Evolutionary conservation across 2,888 invertebrate genomes (phyloP).

Genomic region (Meliscaeva auricollis): DNA sequence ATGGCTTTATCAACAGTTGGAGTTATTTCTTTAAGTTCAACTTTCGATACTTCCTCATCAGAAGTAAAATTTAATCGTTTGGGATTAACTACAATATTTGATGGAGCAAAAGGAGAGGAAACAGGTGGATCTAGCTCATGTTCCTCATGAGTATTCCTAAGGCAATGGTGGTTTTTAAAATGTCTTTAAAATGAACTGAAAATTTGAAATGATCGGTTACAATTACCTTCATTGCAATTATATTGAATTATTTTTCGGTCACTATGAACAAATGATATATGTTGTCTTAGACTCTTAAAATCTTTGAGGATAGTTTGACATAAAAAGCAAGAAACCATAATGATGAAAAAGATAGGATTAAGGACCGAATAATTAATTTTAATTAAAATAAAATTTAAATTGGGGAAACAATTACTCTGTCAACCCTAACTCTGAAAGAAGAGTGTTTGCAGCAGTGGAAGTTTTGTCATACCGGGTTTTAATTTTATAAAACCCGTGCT

Average conservation of each 20-base stretch:
- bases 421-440: background rate
- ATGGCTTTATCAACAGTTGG: background rate
- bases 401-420: background rate
- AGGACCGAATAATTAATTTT: no score
- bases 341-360: background rate
- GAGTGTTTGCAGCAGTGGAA: background rate
- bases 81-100: background rate
- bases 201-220: slow-evolving; percentile 15
- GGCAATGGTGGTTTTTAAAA: slow-evolving; percentile 5
- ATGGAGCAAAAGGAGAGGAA: background rate
- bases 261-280: slow-evolving; percentile 10
- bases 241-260: background rate
- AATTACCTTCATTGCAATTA: slow-evolving; percentile 11
- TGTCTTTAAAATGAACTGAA: slow-evolving; percentile 25
- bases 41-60: background rate
- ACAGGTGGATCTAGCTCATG: background rate
- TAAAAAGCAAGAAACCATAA: slow-evolving; percentile 14
- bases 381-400: no score
- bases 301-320: background rate
- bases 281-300: slow-evolving; percentile 10
- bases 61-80: background rate
- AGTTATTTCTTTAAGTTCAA: background rate
- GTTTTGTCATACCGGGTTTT: background rate
- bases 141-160: background rate
- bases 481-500: slow-evolving; percentile 9